Base-by-base conservation (phyloP, 1,140 invertebrate genomes). In the Antheraea mylitta region DNA sequence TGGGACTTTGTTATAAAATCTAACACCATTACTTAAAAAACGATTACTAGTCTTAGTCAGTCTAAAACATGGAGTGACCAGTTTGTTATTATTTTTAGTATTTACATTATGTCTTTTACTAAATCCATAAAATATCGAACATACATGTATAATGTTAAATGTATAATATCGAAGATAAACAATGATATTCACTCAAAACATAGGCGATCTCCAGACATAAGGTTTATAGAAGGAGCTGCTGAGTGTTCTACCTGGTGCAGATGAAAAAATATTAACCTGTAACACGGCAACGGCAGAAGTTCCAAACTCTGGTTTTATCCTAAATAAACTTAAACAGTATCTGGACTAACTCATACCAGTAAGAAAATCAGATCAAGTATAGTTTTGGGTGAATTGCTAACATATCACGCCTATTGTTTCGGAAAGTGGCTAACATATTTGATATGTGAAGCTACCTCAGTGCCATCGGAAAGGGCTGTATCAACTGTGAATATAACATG, bases 401-500 rank as follows among this genome's bases (percentile, higher is more conserved):
- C 72, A 74, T 72, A 74, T 72, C 62, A 74, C 68, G 22, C 70
- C 72, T 64, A 72, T 72, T n/a, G 68, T 80, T 74, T 80, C 72
- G n/a, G 70, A 80, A 11, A 69, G 75, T 45, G 72, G 62, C 59
- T 77, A 48, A 80, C 78, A 58, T 83, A 82, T 68, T 76, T 79
- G 58, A 79, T 73, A 66, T 68, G 64, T 19, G 67, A 69, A 60
- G 76, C 78, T 36, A 77, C 76, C 67, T 82, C 75, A 4, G 73
- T 82, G 58, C 69, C 78, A 36, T 76, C 76, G 62, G 81, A 81
- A 69, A 77, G 75, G 74, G 74, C 79, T 58, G 76, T 75, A 64
- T 79, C 76, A 68, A 72, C 74, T 60, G 72, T 80, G 64, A 83
- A 81, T 78, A 74, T 81, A 18, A 69, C 73, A 72, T 81, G 68